Conservation (phyloP, 37 sponge, comb jelly and placozoan species). For the Cliona cf. orientalis region DNA sequence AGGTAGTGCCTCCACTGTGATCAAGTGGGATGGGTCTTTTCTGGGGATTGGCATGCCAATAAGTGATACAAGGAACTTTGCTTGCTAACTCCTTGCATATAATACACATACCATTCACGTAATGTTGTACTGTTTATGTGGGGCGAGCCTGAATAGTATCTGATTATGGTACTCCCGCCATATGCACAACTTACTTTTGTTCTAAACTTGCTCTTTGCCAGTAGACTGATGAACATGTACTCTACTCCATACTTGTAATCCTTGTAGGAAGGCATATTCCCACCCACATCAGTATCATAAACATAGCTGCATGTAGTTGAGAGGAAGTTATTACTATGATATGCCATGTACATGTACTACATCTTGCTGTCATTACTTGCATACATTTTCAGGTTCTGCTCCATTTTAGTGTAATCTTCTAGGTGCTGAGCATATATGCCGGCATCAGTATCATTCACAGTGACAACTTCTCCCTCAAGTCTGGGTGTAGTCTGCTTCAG, state of each 20-base stretch:
- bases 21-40: no score
- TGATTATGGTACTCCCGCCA: no score
- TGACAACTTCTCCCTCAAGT: not conserved
- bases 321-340: no score
- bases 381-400: slow-evolving; percentile 58
- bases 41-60: no score
- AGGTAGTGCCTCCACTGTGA: no score
- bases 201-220: slow-evolving; percentile 62
- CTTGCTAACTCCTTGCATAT: no score
- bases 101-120: not conserved
- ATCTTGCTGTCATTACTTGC: not conserved
- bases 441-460: slow-evolving; percentile 10
- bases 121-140: not conserved
- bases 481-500: slow-evolving; percentile 35
- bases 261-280: slow-evolving; percentile 45
- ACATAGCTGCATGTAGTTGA: slow-evolving; percentile 47
- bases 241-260: slow-evolving; percentile 91
- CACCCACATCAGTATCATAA: slow-evolving; percentile 51
- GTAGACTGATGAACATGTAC: slow-evolving; percentile 66
- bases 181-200: slow-evolving; percentile 37
- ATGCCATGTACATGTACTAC: no score
- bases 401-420: slow-evolving; percentile 46
- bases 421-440: slow-evolving; percentile 31
- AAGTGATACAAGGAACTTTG: no score
- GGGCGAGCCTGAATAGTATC: not conserved